Conservation (phyloP, 2,113 vertebrate genomes). For the Lepisosteus oculatus region DNA sequence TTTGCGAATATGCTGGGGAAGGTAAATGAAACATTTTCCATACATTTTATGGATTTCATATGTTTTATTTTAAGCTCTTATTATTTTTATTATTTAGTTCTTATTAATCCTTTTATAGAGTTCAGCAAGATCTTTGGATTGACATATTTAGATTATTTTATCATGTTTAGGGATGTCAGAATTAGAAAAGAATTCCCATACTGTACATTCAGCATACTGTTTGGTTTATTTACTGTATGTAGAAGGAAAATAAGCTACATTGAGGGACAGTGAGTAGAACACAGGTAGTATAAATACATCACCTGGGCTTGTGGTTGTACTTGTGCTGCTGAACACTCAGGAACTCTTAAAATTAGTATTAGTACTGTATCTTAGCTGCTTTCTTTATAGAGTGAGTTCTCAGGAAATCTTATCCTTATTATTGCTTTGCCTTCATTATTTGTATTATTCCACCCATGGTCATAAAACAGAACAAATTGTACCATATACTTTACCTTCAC, state of each 20-base stretch:
- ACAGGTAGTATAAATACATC: too few species aligned
- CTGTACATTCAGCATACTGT: too few species aligned
- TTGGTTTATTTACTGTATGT: too few species aligned
- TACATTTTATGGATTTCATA: background rate
- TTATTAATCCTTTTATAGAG: background rate
- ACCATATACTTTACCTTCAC: too few species aligned
- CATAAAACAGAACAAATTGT: too few species aligned
- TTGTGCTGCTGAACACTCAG: background rate
- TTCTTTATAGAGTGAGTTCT: background rate
- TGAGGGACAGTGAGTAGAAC: too few species aligned
- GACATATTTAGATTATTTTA: background rate
- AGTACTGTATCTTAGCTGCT: background rate
- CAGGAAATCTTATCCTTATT: conserved; percentile 6
- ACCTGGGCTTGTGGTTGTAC: background rate
- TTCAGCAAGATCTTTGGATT: background rate
- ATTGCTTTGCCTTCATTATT: too few species aligned
- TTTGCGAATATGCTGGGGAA: background rate
- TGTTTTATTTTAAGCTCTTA: background rate
- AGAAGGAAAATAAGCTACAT: too few species aligned
- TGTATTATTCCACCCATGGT: too few species aligned
- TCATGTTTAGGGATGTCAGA: background rate
- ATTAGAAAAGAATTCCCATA: too few species aligned
- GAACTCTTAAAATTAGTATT: background rate
- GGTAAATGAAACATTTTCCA: background rate
- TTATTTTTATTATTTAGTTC: background rate